Percentiles rank a stretch among this genome's conserved stretches.
Conservation (phyloP, 2,113 vertebrate species). For the Cavia aperea region DNA sequence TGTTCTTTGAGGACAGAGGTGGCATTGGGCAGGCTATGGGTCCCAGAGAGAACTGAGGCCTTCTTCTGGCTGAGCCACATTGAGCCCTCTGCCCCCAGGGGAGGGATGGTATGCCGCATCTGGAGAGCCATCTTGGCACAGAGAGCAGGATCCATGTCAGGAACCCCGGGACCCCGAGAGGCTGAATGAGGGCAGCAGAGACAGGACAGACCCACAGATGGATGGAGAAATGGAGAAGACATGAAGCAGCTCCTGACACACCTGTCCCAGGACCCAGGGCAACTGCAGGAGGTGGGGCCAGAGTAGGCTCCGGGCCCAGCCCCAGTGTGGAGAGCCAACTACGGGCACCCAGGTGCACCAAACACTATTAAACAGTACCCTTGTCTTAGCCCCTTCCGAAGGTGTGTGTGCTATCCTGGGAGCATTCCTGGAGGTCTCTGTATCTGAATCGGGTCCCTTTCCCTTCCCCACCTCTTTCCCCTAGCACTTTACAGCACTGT, state of each 20-base stretch:
- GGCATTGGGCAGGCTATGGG: background rate
- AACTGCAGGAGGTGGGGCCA: background rate
- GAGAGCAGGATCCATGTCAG: slow-evolving; percentile 58
- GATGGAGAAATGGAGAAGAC: background rate
- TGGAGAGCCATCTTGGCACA: slow-evolving; percentile 82
- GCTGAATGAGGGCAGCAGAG: slow-evolving; percentile 21
- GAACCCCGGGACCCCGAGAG: background rate
- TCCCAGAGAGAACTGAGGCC: background rate
- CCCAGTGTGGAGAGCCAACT: background rate
- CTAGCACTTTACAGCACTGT: background rate
- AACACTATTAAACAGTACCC: slow-evolving; percentile 46
- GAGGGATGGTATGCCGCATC: slow-evolving; percentile 82
- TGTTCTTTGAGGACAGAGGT: background rate
- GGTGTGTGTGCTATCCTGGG: background rate
- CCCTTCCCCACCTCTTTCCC: background rate
- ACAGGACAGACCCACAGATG: background rate
- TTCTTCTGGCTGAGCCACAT: background rate
- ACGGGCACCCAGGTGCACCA: background rate
- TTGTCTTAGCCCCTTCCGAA: background rate
- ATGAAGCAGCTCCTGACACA: background rate
- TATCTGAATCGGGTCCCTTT: background rate
- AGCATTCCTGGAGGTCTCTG: background rate
- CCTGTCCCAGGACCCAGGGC: background rate
- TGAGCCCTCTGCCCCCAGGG: slow-evolving; percentile 73
- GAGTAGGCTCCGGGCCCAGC: background rate